These are phyloP conservation scores for Cinclus mexicanus DNA, from an alignment of 2,113 vertebrate genomes.

Conservation along the genomic window DNA sequence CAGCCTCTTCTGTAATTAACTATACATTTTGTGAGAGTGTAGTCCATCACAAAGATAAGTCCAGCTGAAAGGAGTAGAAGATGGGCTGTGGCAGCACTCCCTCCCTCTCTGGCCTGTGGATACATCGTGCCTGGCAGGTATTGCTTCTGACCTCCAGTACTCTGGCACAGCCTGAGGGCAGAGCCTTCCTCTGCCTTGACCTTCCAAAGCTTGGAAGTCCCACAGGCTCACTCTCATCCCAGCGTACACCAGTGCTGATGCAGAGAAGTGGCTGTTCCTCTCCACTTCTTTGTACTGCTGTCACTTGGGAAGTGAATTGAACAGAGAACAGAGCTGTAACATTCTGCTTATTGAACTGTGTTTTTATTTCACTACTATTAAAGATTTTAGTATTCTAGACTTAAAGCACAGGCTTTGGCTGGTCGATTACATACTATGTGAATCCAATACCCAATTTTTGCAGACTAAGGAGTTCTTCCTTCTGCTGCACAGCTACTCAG, in stretches of 20 bases:
- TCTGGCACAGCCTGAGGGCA: neutral
- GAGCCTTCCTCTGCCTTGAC: neutral
- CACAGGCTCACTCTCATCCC: neutral
- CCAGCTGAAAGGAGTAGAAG: neutral
- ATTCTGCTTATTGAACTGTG: neutral
- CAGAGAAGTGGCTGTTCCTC: neutral
- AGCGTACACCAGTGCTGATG: neutral
- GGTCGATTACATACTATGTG: neutral
- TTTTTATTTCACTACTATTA: neutral
- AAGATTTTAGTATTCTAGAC: neutral
- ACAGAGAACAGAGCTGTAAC: neutral
- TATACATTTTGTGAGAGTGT: neutral
- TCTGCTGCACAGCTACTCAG: neutral
- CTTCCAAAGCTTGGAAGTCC: neutral
- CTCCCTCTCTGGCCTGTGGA: neutral
- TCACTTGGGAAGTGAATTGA: fast-evolving
- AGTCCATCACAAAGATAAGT: neutral
- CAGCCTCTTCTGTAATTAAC: neutral
- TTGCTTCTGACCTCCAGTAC: neutral
- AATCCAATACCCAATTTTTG: neutral
- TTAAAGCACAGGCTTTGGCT: neutral
- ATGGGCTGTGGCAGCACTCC: neutral
- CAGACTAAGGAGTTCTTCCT: neutral
- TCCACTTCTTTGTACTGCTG: neutral
- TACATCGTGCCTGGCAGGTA: neutral